Evolutionary conservation across 2,113 vertebrate genomes (phyloP), one percentile per base, ranked within the genome.

Genomic region (Lates calcarifer): DNA sequence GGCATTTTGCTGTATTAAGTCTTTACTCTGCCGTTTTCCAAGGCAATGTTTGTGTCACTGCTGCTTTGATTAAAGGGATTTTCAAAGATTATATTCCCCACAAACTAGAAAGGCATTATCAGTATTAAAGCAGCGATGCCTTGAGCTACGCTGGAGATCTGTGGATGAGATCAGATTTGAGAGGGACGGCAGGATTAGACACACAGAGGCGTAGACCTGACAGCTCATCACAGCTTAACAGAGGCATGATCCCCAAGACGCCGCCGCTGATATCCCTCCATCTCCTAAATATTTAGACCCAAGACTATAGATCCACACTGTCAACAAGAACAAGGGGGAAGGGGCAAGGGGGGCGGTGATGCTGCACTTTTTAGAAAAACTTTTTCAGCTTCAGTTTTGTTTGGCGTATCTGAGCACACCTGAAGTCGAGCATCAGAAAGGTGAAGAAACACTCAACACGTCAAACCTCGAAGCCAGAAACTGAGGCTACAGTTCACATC

Each of bases 161-260:
- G 86, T 28, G 84, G 83, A 78, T 80, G 79, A 86, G 89, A 93
- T 94, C 84, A 91, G 92, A 92, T 94, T 53, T 77, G 78, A 61
- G 80, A 81, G 66, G 90, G 78, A 90, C 74, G 79, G 69, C 69
- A 39, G 92, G 93, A 94, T 94, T 93, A 93, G 84, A 91, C 66
- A 11, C 83, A 87, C 69, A 55, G 81, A 89, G 90, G 83, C 83
- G 39, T 71, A 56, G 82, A 81, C 87, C 89, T 88, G 92, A 90
- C 90, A 88, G 91, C 85, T 94, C 89, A 84, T 91, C 87, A 74
- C 89, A 83, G 90, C 82, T 93, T 92, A 92, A 87, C 82, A 26
- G 77, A 62, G 70, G n/a, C 82, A n/a, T 86, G 87, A 90, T 90
- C 91, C 87, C 81, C 35, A 41, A 79, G 61, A 84, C 83, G 69